Evolutionary conservation across 2,113 vertebrate species (phyloP).

Genomic region (Daboia siamensis): DNA sequence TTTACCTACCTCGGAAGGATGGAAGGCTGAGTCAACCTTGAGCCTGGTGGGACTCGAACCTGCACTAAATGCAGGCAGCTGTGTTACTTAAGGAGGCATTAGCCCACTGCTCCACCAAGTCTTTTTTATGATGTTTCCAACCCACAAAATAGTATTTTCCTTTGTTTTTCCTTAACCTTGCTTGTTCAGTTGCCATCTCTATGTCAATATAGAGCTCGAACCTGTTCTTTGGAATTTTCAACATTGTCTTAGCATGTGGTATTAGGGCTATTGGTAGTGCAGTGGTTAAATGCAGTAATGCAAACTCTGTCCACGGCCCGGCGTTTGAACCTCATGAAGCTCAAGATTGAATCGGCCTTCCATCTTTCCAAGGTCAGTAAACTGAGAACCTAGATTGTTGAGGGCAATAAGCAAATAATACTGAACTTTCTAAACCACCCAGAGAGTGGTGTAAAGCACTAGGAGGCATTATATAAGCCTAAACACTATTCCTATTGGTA

Average conservation of each 20-base stretch:
- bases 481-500: neutral
- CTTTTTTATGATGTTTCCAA: neutral
- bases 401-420: neutral
- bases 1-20: too few relatives aligned
- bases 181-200: neutral
- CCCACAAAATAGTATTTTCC: neutral
- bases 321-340: neutral
- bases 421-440: neutral
- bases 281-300: neutral
- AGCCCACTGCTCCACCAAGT: too few relatives aligned
- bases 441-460: neutral
- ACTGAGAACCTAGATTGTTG: neutral
- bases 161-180: neutral
- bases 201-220: neutral
- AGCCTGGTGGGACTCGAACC: too few relatives aligned
- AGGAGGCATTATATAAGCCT: neutral
- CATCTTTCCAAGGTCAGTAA: neutral
- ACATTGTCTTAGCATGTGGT: neutral
- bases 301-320: neutral
- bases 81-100: too few relatives aligned
- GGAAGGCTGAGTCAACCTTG: too few relatives aligned
- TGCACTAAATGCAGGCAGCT: too few relatives aligned
- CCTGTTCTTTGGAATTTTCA: neutral
- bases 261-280: neutral
- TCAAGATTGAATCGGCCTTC: neutral